Evolutionary conservation across 2,797 vertebrate genomes (phyloP).

Genomic region (Chromis chromis): DNA sequence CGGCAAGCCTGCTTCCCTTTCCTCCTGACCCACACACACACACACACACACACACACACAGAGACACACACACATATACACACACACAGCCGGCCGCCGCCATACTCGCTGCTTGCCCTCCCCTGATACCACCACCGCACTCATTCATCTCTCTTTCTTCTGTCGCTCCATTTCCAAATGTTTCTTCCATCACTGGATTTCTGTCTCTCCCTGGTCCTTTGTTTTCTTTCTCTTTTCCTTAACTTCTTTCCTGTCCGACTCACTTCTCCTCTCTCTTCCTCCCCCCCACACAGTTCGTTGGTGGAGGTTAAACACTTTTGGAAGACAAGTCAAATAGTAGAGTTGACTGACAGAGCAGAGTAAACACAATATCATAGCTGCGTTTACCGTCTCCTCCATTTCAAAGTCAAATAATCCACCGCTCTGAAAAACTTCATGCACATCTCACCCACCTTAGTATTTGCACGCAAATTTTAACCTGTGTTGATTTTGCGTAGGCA

Average conservation of each 20-base stretch:
- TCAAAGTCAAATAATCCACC: constrained; percentile 57
- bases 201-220: constrained; percentile 35
- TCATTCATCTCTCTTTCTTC: constrained; percentile 78
- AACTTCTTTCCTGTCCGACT: neutral
- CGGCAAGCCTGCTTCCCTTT: constrained; percentile 81
- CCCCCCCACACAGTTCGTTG: constrained; percentile 52
- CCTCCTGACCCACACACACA: constrained; percentile 70
- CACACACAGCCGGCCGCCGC: constrained; percentile 65
- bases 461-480: constrained; percentile 64
- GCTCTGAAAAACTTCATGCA: constrained; percentile 38
- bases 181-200: constrained; percentile 65
- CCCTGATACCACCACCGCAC: constrained; percentile 76
- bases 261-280: constrained; percentile 44
- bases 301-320: constrained; percentile 42
- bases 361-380: constrained; percentile 42
- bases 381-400: constrained; percentile 43
- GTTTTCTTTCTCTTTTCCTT: too few species aligned
- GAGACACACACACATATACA: constrained; percentile 58
- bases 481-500: constrained; percentile 56
- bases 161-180: constrained; percentile 74
- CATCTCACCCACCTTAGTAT: constrained; percentile 56
- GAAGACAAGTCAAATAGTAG: constrained; percentile 38
- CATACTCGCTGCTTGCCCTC: constrained; percentile 74
- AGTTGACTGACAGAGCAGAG: constrained; percentile 47
- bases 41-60: constrained; percentile 41